A percentile compares a stretch with the other conserved stretches of the same genome.
Evolutionary conservation across 2,113 vertebrate species (phyloP).

Genomic region (Peromyscus leucopus): DNA sequence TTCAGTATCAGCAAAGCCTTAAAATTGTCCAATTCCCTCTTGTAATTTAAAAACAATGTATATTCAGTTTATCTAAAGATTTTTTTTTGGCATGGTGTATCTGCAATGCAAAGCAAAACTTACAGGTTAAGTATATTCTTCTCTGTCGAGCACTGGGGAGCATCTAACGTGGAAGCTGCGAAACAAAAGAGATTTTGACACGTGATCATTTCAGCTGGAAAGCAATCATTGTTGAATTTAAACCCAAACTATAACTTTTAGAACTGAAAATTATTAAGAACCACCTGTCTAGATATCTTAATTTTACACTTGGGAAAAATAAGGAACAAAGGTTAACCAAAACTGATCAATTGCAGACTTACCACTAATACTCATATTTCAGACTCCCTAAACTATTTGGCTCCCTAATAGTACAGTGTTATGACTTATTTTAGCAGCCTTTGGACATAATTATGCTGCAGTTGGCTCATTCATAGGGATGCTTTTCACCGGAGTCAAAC

Average conservation of each 20-base stretch:
- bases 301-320: slow-evolving; percentile 36
- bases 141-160: slow-evolving; percentile 60
- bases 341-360: background rate
- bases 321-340: background rate
- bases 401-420: background rate
- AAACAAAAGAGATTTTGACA: slow-evolving; percentile 67
- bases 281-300: background rate
- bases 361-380: background rate
- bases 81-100: background rate
- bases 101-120: slow-evolving; percentile 64
- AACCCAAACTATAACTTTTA: background rate
- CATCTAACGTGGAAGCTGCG: slow-evolving; percentile 73
- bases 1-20: background rate
- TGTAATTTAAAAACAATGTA: background rate
- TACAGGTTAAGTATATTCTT: slow-evolving; percentile 68
- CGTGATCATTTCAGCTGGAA: background rate
- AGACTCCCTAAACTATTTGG: background rate
- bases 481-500: background rate
- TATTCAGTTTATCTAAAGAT: slow-evolving; percentile 1
- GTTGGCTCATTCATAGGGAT: background rate
- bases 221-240: background rate
- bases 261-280: background rate
- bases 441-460: background rate
- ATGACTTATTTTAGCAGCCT: background rate
- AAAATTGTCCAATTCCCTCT: background rate